Evolutionary conservation across 2,888 invertebrate genomes (phyloP).

Genomic region (Lithosia quadra): DNA sequence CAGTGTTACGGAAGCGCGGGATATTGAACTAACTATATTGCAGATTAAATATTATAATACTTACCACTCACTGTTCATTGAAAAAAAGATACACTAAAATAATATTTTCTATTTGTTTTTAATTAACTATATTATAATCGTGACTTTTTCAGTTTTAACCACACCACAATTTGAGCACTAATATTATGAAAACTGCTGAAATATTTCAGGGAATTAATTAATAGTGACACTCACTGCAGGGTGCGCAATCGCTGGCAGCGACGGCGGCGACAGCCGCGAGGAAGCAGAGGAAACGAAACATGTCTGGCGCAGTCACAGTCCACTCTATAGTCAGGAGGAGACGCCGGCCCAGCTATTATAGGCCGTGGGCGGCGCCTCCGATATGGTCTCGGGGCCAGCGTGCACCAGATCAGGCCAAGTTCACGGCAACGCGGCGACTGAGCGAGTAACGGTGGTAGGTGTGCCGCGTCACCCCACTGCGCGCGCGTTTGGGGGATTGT

Average conservation of each 20-base stretch:
- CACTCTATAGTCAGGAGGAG: slow-evolving; percentile 81
- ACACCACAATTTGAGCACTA: slow-evolving; percentile 43
- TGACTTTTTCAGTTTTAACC: slow-evolving; percentile 13
- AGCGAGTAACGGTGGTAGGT: slow-evolving; percentile 68
- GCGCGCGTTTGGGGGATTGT: slow-evolving; percentile 47
- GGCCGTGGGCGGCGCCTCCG: slow-evolving; percentile 84
- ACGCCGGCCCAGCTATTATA: slow-evolving; percentile 85
- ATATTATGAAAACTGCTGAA: slow-evolving; percentile 31
- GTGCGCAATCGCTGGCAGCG: slow-evolving; percentile 76
- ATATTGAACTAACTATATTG: slow-evolving; percentile 4
- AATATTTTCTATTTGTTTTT: background rate
- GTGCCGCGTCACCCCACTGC: slow-evolving; percentile 54
- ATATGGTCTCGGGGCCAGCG: slow-evolving; percentile 83
- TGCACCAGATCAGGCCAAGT: slow-evolving; percentile 81
- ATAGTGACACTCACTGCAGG: slow-evolving; percentile 81
- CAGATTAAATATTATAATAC: background rate
- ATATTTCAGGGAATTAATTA: slow-evolving; percentile 29
- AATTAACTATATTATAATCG: background rate
- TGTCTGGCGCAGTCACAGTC: slow-evolving; percentile 80
- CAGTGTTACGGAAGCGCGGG: slow-evolving; percentile 11
- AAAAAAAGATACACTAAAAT: background rate
- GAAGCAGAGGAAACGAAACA: slow-evolving; percentile 80
- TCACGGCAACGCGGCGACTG: slow-evolving; percentile 82
- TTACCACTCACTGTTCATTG: slow-evolving; percentile 4
- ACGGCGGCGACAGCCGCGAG: slow-evolving; percentile 70